Base-by-base conservation (phyloP, 2,888 invertebrate species). In the Melanostoma mellinum region DNA sequence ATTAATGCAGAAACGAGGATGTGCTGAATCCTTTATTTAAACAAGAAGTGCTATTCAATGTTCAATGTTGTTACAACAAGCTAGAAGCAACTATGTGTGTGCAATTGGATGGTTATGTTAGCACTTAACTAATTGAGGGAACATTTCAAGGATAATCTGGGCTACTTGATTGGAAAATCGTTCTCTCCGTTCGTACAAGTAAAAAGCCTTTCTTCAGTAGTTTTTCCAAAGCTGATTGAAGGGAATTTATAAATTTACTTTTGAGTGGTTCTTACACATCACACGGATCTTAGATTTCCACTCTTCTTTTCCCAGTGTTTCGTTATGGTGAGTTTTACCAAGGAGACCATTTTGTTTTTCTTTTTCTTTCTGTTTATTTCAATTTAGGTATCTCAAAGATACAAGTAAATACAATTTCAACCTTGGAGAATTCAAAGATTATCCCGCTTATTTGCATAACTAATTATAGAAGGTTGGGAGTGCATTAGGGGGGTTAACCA, bases 61-160 rank as follows among this genome's bases (percentile, higher is more conserved):
- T 48, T 74, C 40, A 53, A 73, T 65, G 38, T 65, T 46, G 58
- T 58, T 44, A 50, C 63, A 42, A 33, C 9, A 40, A 35, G 53
- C 53, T 35, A 20, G 20, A 20, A 20, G 20, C 20, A 20, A 20
- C 20, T 42, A 44, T 50, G 3, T 58, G 44, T 55, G 58, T 76
- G 67, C 68, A 77, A 61, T 78, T 58, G 63, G 52, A 74, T 69
- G 61, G 73, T 52, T 58, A 73, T 73, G 60, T 53, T 55, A 76
- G 76, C 76, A 81, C 81, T 81, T 72, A 76, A 76, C 81, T 81
- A 76, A 82, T 82, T 78, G 77, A 82, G 69, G 71, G 76, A 56
- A 75, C 65, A 71, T 53, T 50, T 71, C 79, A 53, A 84, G 58
- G 84, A 84, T 84, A 75, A 79, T 75, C 69, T 10, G 38, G 84